Evolutionary conservation across 2,888 invertebrate species (phyloP).

Genomic region (Tricholauxania praeusta): DNA sequence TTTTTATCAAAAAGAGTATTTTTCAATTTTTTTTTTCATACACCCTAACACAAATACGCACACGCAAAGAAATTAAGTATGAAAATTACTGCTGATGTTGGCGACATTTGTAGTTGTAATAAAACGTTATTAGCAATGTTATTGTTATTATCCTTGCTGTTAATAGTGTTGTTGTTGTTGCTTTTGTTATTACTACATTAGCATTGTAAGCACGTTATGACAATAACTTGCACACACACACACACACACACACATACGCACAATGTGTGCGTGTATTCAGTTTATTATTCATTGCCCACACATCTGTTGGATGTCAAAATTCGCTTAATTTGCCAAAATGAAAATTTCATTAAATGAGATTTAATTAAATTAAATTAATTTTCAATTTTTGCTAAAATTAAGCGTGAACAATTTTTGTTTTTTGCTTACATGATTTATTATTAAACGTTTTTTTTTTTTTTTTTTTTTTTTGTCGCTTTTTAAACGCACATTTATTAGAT

Average conservation of each 20-base stretch:
- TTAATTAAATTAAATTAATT: slow-evolving; percentile 23
- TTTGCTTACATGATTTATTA: background rate
- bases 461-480: too few relatives aligned
- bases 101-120: slow-evolving; percentile 28
- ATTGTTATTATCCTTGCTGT: slow-evolving; percentile 11
- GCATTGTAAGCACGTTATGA: slow-evolving; percentile 3
- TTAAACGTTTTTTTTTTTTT: too few relatives aligned
- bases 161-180: slow-evolving; percentile 21
- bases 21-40: too few relatives aligned
- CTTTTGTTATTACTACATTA: slow-evolving; percentile 22
- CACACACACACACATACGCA: background rate
- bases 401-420: background rate
- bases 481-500: slow-evolving; percentile 10
- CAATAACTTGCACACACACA: background rate
- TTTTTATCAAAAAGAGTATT: too few relatives aligned
- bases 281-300: background rate
- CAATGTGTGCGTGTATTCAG: background rate
- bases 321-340: slow-evolving; percentile 25
- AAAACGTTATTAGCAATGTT: slow-evolving; percentile 28
- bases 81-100: slow-evolving; percentile 32
- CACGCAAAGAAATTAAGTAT: too few relatives aligned
- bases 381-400: slow-evolving; percentile 11
- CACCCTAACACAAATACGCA: too few relatives aligned
- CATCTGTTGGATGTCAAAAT: slow-evolving; percentile 18
- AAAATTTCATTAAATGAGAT: slow-evolving; percentile 10